Evolutionary conservation across 2,113 vertebrate genomes (phyloP).

Genomic region (Oostethus manadensis): DNA sequence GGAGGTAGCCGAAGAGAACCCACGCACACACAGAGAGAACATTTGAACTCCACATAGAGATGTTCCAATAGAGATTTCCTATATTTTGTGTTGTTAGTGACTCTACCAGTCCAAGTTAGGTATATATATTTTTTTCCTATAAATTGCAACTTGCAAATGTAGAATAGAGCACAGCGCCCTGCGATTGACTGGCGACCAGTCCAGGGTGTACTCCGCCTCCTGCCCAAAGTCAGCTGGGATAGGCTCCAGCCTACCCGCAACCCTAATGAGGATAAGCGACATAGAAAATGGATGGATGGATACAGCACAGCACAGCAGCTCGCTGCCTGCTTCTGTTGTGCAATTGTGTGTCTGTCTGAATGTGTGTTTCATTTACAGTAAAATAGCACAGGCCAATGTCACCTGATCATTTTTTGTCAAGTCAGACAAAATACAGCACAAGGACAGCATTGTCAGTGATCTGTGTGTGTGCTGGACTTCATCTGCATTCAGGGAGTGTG

Average conservation of each 20-base stretch:
- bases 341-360: constrained; percentile 18
- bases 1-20: no score
- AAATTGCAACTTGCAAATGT: constrained; percentile 6
- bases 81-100: not conserved
- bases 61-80: no score
- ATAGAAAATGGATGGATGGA: no score
- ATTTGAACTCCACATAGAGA: no score
- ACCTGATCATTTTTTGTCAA: constrained; percentile 35
- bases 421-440: constrained; percentile 29
- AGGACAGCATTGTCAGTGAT: constrained; percentile 20
- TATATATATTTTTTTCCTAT: no score
- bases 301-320: constrained; percentile 6
- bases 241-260: no score
- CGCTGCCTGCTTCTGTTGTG: constrained; percentile 25
- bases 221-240: no score
- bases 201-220: no score
- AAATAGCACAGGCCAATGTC: constrained; percentile 34
- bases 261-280: no score
- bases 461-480: not conserved
- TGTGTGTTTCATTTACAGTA: constrained; percentile 30
- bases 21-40: no score
- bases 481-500: constrained; percentile 26
- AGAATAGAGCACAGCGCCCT: not conserved
- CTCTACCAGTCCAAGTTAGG: no score
- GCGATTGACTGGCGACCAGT: no score